Conservation (phyloP, 1,140 invertebrate genomes). For the Globodera rostochiensis region DNA sequence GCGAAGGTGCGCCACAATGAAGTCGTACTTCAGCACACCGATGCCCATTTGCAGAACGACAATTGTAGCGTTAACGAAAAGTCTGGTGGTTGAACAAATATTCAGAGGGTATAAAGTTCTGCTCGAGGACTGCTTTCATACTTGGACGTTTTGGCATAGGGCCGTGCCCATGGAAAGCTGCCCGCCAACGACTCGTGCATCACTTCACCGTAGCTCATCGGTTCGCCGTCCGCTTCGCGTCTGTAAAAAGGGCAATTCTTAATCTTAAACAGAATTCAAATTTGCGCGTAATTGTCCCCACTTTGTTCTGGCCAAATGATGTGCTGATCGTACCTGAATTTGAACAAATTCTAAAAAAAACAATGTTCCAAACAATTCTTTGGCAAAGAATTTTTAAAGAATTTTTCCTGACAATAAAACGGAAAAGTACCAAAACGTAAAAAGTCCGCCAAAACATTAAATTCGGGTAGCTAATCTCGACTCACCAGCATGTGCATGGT, state of each 20-base stretch:
- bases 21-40: conserved; percentile 57
- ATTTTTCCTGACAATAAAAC: no score
- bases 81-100: background rate
- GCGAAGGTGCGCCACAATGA: conserved; percentile 50
- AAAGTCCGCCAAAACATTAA: no score
- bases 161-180: conserved; percentile 45
- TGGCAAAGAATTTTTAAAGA: no score
- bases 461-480: background rate
- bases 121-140: background rate
- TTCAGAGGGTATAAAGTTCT: background rate
- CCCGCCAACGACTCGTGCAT: conserved; percentile 47
- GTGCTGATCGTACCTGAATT: conserved; percentile 27
- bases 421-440: no score
- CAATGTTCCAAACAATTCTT: no score
- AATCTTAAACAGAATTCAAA: background rate
- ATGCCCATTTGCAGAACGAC: conserved; percentile 54
- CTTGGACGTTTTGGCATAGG: conserved; percentile 41
- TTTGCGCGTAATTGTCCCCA: background rate
- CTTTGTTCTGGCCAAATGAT: conserved; percentile 47
- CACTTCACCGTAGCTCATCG: conserved; percentile 56
- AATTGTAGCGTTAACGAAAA: conserved; percentile 34
- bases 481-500: conserved; percentile 56
- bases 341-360: no score
- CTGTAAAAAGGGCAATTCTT: background rate
- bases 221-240: conserved; percentile 37